Conservation (phyloP, 2,888 invertebrate genomes). For the Adineta ricciae region DNA sequence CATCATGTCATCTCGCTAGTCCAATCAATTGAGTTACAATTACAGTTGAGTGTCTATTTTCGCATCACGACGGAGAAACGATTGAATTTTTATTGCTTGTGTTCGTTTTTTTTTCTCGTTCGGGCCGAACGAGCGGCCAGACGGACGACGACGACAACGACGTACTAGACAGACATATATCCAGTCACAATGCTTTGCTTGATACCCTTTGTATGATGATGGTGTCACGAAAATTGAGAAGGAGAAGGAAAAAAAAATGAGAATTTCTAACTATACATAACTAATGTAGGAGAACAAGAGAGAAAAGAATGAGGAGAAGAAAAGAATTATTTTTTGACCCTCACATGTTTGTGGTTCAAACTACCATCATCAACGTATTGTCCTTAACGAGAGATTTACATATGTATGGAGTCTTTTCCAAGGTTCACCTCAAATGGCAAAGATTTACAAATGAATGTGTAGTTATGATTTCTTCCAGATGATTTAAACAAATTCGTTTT, state of each 20-base stretch:
- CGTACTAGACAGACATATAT: not conserved
- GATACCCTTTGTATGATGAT: not conserved
- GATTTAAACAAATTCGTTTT: not conserved
- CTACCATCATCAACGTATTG: not conserved
- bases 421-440: not conserved
- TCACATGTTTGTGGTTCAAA: not conserved
- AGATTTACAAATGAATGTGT: not conserved
- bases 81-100: not conserved
- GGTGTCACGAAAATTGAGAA: constrained; percentile 13
- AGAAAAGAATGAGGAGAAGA: not conserved
- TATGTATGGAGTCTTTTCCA: not conserved
- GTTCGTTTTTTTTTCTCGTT: not conserved
- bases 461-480: not conserved
- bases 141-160: not conserved
- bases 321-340: not conserved
- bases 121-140: constrained; percentile 4
- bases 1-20: not conserved
- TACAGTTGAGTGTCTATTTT: not conserved
- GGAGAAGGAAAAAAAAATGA: not conserved
- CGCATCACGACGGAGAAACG: not conserved
- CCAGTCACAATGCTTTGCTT: not conserved
- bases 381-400: constrained; percentile 3
- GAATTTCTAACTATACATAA: not conserved
- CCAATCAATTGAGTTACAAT: not conserved
- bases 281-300: not conserved